Conservation (phyloP, 2,888 invertebrate genomes). For the Pandemis cinnamomeana region DNA sequence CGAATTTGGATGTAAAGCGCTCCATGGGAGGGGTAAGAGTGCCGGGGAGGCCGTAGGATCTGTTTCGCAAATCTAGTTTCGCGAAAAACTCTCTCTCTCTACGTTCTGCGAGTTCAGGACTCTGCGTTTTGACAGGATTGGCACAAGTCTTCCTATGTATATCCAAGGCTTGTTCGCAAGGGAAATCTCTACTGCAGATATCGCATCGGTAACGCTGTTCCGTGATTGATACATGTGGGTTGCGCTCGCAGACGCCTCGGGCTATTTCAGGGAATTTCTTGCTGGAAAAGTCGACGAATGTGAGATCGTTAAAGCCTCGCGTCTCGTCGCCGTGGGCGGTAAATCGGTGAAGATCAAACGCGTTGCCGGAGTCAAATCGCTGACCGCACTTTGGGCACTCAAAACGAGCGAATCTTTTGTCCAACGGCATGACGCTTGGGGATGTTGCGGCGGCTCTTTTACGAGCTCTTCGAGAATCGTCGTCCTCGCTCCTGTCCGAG, state of each 20-base stretch:
- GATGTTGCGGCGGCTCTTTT: slow-evolving; percentile 76
- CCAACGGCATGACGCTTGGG: slow-evolving; percentile 68
- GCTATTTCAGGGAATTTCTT: slow-evolving; percentile 92
- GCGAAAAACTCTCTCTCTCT: slow-evolving; percentile 91
- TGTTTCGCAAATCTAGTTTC: slow-evolving; percentile 90
- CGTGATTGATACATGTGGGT: slow-evolving; percentile 83
- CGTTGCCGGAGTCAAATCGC: slow-evolving; percentile 89
- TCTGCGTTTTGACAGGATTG: slow-evolving; percentile 67
- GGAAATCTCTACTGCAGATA: slow-evolving; percentile 89
- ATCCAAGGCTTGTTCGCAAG: slow-evolving; percentile 87
- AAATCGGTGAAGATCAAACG: slow-evolving; percentile 88
- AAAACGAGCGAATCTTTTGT: slow-evolving; percentile 75
- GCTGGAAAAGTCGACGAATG: slow-evolving; percentile 91
- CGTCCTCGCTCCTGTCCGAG: slow-evolving; percentile 83
- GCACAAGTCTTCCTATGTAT: slow-evolving; percentile 85
- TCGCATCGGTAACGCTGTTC: slow-evolving; percentile 88
- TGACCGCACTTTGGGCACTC: slow-evolving; percentile 90
- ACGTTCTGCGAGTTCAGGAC: slow-evolving; percentile 83
- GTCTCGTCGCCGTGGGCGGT: slow-evolving; percentile 85
- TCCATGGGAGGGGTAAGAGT: slow-evolving; percentile 77
- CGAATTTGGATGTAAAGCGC: slow-evolving; percentile 72
- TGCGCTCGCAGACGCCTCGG: slow-evolving; percentile 88
- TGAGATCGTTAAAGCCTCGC: slow-evolving; percentile 88
- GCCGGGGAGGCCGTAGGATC: slow-evolving; percentile 83
- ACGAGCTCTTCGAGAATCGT: slow-evolving; percentile 66